Evolutionary conservation across 2,888 invertebrate genomes (phyloP).

Genomic region (Cyclophora albipunctata): DNA sequence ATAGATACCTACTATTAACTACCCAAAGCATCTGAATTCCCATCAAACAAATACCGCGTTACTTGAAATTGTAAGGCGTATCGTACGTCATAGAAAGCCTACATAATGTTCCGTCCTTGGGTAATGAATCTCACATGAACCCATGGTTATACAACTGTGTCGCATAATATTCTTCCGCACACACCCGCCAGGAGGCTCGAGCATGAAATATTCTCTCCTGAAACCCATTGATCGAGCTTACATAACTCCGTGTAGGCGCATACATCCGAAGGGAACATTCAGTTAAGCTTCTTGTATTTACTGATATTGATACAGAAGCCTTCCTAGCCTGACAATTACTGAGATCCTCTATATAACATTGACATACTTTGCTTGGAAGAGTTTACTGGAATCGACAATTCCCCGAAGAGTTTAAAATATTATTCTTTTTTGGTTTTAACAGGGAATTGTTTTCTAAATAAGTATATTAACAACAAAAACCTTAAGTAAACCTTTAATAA

Average conservation of each 20-base stretch:
- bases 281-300: slow-evolving; percentile 45
- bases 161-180: too few species aligned
- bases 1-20: too few species aligned
- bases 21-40: too few species aligned
- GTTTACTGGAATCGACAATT: slow-evolving; percentile 5
- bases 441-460: neutral
- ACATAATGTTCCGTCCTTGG: too few species aligned
- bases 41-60: too few species aligned
- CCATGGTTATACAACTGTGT: too few species aligned
- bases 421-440: neutral
- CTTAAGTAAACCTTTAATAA: too few species aligned
- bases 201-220: slow-evolving; percentile 3
- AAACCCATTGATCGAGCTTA: slow-evolving; percentile 15
- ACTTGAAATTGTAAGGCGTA: too few species aligned
- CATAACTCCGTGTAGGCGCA: slow-evolving; percentile 4
- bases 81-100: too few species aligned
- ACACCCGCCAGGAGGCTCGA: neutral
- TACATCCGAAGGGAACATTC: slow-evolving; percentile 25
- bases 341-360: slow-evolving; percentile 7
- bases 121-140: too few species aligned
- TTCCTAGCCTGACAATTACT: slow-evolving; percentile 51
- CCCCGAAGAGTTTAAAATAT: neutral
- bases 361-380: slow-evolving; percentile 1
- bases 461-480: neutral
- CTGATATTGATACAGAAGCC: slow-evolving; percentile 52